Percentiles rank a stretch among this genome's conserved stretches.
Conservation (phyloP, 2,113 vertebrate species). For the Danio rerio region GRCz12tu NC_133176.1:51642501-51643000, state of each 20-base stretch:
- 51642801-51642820: slow-evolving; percentile 61
- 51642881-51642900: slow-evolving; percentile 65
- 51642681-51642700: slow-evolving; percentile 49
- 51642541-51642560: slow-evolving; percentile 51
- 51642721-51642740: background rate
- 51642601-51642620: slow-evolving; percentile 45
- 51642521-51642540: slow-evolving; percentile 30
- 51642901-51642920: slow-evolving; percentile 52
- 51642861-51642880: slow-evolving; percentile 50
- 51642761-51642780: slow-evolving; percentile 48
- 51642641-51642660: slow-evolving; percentile 68
- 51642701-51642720: background rate
- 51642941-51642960: background rate
- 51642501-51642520: slow-evolving; percentile 35
- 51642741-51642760: slow-evolving; percentile 56
- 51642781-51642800: slow-evolving; percentile 71
- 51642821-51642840: slow-evolving; percentile 62
- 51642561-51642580: slow-evolving; percentile 59
- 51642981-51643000: background rate
- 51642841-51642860: slow-evolving; percentile 38
- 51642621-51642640: slow-evolving; percentile 68
- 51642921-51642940: slow-evolving; percentile 53
- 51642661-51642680: slow-evolving; percentile 48
- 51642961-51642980: background rate
- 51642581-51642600: slow-evolving; percentile 36